These are phyloP conservation scores for Hypercompe scribonia DNA, from an alignment of 2,888 invertebrate species.

Conservation along the genomic window DNA sequence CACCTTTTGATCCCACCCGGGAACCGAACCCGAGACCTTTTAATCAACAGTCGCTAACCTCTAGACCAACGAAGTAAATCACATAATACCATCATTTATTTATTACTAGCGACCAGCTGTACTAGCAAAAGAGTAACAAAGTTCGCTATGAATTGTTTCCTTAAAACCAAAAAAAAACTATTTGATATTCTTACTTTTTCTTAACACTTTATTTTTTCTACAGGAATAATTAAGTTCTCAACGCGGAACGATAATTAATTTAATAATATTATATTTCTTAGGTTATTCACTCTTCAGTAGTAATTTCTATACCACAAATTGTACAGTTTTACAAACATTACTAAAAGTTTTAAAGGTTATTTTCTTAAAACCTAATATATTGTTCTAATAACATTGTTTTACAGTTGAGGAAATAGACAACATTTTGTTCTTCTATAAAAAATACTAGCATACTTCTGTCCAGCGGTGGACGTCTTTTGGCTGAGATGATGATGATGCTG, in stretches of 20 bases:
- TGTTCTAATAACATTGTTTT: no score
- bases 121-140: conserved; percentile 31
- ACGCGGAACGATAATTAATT: background rate
- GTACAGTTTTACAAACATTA: fast-evolving
- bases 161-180: background rate
- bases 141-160: background rate
- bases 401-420: background rate
- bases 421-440: background rate
- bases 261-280: background rate
- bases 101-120: conserved; percentile 24
- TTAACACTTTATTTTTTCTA: background rate
- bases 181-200: background rate
- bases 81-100: conserved; percentile 53
- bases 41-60: no score
- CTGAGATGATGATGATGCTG: no score
- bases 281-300: background rate
- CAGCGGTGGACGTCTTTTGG: no score
- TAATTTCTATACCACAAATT: no score
- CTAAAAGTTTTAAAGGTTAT: background rate
- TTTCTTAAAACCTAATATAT: background rate
- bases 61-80: no score
- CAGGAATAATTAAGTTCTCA: background rate
- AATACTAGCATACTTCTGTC: no score
- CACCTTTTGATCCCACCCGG: no score
- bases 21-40: no score